Percentiles rank a stretch among this genome's conserved stretches.
Conservation (phyloP, 92 coral and sea anemone species). For the Phenganax marumi region DNA sequence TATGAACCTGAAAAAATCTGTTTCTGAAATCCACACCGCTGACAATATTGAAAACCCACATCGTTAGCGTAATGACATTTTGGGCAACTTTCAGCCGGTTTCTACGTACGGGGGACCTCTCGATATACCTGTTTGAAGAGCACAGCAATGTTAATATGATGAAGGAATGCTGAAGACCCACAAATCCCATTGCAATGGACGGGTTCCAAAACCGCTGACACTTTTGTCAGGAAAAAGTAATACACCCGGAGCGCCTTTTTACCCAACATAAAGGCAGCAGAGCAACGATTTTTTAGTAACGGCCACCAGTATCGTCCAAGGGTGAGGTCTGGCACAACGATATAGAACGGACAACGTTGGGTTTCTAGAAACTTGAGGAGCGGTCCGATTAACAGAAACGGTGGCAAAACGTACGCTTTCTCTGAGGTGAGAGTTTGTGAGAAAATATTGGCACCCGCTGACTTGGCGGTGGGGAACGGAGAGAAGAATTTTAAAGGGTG, state of each 20-base stretch:
- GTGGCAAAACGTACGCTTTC: neutral
- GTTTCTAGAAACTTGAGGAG: too few species aligned
- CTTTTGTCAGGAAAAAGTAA: too few species aligned
- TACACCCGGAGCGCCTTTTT: constrained; percentile 34
- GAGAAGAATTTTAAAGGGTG: neutral
- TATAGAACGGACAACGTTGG: too few species aligned
- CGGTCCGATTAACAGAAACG: neutral
- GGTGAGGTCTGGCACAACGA: neutral
- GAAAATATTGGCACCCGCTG: neutral
- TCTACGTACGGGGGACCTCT: constrained; percentile 50
- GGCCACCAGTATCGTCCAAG: neutral
- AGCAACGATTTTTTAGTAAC: neutral
- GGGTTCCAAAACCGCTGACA: too few species aligned
- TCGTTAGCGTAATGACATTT: too few species aligned
- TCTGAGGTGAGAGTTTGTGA: constrained; percentile 22
- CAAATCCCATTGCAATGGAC: too few species aligned
- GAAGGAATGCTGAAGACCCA: constrained; percentile 53
- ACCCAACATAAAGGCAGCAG: constrained; percentile 19
- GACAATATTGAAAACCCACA: too few species aligned
- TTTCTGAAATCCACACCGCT: too few species aligned
- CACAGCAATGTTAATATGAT: constrained; percentile 7
- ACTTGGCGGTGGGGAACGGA: neutral
- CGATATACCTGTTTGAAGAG: too few species aligned
- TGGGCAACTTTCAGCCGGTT: constrained; percentile 55
- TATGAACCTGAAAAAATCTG: too few species aligned